A percentile compares a stretch with the other conserved stretches of the same genome.
Conservation (phyloP, 2,797 vertebrate genomes). For the Ptychobarbus kaznakovi region DNA sequence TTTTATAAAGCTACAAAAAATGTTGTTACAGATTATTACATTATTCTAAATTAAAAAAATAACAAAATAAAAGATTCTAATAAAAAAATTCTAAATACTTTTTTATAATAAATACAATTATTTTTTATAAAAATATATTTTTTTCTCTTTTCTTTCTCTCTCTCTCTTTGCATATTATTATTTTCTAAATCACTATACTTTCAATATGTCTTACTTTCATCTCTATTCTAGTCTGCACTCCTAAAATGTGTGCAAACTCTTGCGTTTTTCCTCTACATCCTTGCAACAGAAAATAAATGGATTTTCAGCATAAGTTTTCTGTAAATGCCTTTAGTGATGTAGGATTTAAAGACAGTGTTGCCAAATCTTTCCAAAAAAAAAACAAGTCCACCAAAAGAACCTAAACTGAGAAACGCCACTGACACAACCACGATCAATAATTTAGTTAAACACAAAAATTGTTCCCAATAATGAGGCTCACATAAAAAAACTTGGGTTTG, state of each 20-base stretch:
- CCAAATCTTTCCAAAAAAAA: background rate
- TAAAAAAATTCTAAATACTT: too few species aligned
- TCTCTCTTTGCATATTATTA: background rate
- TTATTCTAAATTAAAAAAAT: background rate
- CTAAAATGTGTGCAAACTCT: background rate
- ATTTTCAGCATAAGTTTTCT: background rate
- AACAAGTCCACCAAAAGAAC: background rate
- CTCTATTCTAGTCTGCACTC: background rate
- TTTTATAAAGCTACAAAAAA: background rate
- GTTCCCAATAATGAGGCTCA: background rate
- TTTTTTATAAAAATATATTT: background rate
- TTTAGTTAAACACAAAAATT: slow-evolving; percentile 6
- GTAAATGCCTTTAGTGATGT: background rate
- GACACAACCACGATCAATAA: background rate
- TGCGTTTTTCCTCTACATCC: background rate
- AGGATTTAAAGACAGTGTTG: background rate
- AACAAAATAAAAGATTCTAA: background rate
- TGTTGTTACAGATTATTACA: background rate
- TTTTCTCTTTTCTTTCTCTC: background rate
- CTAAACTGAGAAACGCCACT: background rate
- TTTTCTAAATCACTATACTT: background rate
- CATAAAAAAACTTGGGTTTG: slow-evolving; percentile 21
- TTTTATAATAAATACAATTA: background rate
- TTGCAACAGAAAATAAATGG: background rate
- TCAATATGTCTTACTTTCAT: background rate